Percentiles rank a stretch among this genome's conserved stretches.
These are phyloP conservation scores for Cathartes aura DNA, from an alignment of 2,113 vertebrate species.

Conservation along the genomic window DNA sequence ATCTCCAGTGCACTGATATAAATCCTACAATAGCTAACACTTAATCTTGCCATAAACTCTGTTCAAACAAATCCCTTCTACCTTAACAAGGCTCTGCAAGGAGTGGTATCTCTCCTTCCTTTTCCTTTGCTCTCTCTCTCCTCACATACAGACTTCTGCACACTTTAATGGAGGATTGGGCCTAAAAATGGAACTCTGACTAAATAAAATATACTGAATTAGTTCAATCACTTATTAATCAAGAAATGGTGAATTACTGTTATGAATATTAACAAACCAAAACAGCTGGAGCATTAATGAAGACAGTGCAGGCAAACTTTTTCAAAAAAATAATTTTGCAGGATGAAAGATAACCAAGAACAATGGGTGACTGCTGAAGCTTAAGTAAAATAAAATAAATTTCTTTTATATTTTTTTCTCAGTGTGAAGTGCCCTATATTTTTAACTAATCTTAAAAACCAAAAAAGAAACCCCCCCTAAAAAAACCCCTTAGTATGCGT, in stretches of 20 bases:
- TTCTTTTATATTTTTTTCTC: background rate
- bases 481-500: background rate
- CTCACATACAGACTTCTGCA: background rate
- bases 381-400: background rate
- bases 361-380: background rate
- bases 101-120: background rate
- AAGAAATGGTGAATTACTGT: background rate
- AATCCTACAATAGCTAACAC: background rate
- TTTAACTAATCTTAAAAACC: background rate
- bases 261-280: constrained; percentile 12
- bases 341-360: background rate
- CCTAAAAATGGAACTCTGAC: background rate
- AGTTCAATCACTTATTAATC: constrained; percentile 3
- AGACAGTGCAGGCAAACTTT: background rate
- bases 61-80: background rate
- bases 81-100: background rate
- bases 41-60: background rate
- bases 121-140: background rate
- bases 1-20: background rate
- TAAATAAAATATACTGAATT: background rate
- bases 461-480: background rate
- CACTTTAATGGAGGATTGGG: background rate
- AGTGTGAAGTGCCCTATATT: background rate
- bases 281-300: background rate
- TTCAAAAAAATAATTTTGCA: background rate